Evolutionary conservation across 2,797 vertebrate genomes (phyloP), one percentile per base, ranked within the genome.

Genomic region (Oreortyx pictus): DNA sequence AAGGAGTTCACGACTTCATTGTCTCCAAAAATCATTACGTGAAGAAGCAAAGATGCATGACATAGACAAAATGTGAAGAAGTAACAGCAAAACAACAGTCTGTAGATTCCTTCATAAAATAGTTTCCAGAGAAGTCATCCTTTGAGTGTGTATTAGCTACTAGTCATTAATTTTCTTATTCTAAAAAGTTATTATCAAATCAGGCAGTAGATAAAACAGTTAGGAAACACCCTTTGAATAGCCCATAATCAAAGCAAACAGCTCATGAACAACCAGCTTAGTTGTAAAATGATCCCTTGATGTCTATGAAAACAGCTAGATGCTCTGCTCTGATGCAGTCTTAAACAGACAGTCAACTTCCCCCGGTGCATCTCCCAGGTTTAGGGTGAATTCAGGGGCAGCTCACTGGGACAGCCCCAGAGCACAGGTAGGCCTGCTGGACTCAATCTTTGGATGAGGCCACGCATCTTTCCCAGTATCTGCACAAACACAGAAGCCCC

Each of bases 101-200:
- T 68, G 17, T 25, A 54, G n/a, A 50, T 35, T 61, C 24, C 61
- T 6, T 46, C 31, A 65, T 24, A 12, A 76, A 66, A 46, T 46
- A 15, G 17, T 59, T 72, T 33, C 56, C 50, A 74, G 61, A 74
- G 54, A 57, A 74, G 60, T 65, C 44, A 44, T 44, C 65, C 49
- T 60, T 7, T 47, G 56, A 65, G 39, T 56, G 19, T 73, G 24
- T 37, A 43, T 73, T 68, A 78, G 46, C 27, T 52, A 25, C 50
- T 88, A 52, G 65, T 74, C 27, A 11, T 91, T 82, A 54, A 39
- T 23, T 81, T 91, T 77, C 54, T 35, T 82, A 27, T 74, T 74
- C 66, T 5, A 6, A 74, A 82, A 43, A 8, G 7, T 49, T 82
- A 59, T 70, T 77, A 82, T n/a, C 44, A 77, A 85, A 81, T 29